A percentile compares a stretch with the other conserved stretches of the same genome.
phyloP scores from a whole-genome alignment of 2,888 invertebrate species.

The Synanthedon vespiformis region DNA sequence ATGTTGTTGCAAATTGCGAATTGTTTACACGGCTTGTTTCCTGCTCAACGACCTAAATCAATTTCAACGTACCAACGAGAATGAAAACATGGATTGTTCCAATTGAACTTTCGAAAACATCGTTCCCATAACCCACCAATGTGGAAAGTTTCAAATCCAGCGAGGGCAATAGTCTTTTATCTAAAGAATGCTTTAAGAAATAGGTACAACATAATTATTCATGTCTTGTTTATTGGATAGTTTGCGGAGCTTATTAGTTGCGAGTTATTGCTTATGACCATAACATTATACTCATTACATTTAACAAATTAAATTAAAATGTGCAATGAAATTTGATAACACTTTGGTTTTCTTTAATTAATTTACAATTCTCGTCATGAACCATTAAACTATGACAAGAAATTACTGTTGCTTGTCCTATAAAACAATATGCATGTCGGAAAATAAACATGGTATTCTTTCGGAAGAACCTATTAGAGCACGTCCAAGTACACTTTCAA shows the following conservation, averaged over 20 bases:
- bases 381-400: not conserved
- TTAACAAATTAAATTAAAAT: too few relatives aligned
- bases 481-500: not conserved
- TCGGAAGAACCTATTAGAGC: not conserved
- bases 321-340: too few relatives aligned
- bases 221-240: not conserved
- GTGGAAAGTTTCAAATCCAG: not conserved
- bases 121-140: not conserved
- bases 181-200: not conserved
- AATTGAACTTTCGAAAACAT: not conserved
- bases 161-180: not conserved
- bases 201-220: not conserved
- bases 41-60: not conserved
- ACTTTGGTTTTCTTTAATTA: too few relatives aligned
- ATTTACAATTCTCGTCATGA: not conserved
- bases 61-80: not conserved
- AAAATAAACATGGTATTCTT: not conserved
- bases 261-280: not conserved
- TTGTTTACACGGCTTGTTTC: not conserved
- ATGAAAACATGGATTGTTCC: not conserved
- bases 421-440: not conserved
- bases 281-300: too few relatives aligned
- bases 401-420: not conserved
- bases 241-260: not conserved
- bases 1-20: not conserved